Base-by-base conservation (phyloP, 2,113 vertebrate species). In the Cariama cristata region DNA sequence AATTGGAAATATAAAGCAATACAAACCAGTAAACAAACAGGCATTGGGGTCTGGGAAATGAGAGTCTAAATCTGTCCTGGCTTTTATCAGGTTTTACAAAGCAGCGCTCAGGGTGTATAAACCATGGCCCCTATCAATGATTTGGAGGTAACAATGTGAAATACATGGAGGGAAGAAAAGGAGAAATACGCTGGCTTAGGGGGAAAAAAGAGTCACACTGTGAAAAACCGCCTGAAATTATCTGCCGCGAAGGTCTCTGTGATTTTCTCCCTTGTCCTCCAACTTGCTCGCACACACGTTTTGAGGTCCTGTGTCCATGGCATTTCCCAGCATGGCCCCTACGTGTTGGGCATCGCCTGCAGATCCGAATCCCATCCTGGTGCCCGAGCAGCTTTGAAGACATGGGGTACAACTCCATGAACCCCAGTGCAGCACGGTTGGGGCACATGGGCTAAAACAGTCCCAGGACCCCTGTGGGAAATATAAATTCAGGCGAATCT, bases 1-100 rank as follows among this genome's bases (percentile, higher is more conserved):
- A 92, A 91, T 85, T 96, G 73, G 81, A 93, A 94, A 87, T 93
- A 79, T 4, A 87, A 93, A 95, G 86, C 74, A 50, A 90, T 27
- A 72, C 22, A 87, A 91, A 89, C 23, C 55, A 88, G 89, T 58
- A 88, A 94, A 91, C 66, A 94, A 89, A 38, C 8, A 85, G 26
- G 71, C 38, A 76, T 8, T 50, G 63, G 58, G 44, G 72, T 33
- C 19, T 0, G 3, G 83, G 73, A 96, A 96, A 89, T 66, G 21
- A 93, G 55, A 94, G 42, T 50, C 68, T 87, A 47, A 88, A 75
- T 66, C 28, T 55, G 50, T 8, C 35, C 49, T 53, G 53, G 66
- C 22, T 94, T 94, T 96, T n/a, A 73, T 64, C 45, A n/a, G 23
- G 66, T 71, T 82, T 75, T 81, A 64, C 56, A 84, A 93, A 81